These are phyloP conservation scores for Serranus cabrilla DNA, from an alignment of 2,797 vertebrate genomes.

Conservation along the genomic window DNA sequence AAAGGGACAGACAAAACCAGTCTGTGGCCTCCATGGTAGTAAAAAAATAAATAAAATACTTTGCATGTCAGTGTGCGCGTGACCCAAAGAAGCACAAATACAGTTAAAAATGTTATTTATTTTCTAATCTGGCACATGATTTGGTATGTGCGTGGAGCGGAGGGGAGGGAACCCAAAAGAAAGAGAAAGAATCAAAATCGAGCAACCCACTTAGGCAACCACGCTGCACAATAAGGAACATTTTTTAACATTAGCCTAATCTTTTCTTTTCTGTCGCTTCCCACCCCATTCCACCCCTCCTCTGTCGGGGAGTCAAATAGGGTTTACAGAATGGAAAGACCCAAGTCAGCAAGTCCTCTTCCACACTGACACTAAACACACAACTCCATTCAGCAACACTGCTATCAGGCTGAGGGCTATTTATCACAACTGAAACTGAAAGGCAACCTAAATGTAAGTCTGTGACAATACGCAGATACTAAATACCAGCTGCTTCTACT, in stretches of 20 bases:
- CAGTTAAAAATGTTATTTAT: slow-evolving; percentile 68
- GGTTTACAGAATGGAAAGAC: slow-evolving; percentile 86
- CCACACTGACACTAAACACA: slow-evolving; percentile 83
- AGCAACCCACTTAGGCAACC: slow-evolving; percentile 78
- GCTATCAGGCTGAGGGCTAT: slow-evolving; percentile 79
- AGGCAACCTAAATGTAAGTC: slow-evolving; percentile 75
- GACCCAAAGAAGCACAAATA: slow-evolving; percentile 65
- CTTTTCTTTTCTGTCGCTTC: slow-evolving; percentile 73
- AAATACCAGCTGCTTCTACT: slow-evolving; percentile 69
- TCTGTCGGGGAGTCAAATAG: slow-evolving; percentile 82
- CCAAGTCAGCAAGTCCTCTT: slow-evolving; percentile 86
- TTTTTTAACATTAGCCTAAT: slow-evolving; percentile 82
- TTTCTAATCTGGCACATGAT: slow-evolving; percentile 71
- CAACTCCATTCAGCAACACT: slow-evolving; percentile 77
- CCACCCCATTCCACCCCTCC: slow-evolving; percentile 58
- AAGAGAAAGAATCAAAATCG: slow-evolving; percentile 69
- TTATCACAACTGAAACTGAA: slow-evolving; percentile 77
- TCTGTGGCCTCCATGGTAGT: slow-evolving; percentile 16
- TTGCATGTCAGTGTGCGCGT: slow-evolving; percentile 31
- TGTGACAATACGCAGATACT: slow-evolving; percentile 72
- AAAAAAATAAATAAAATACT: slow-evolving; percentile 15
- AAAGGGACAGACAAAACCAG: background rate
- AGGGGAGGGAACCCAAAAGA: slow-evolving; percentile 33
- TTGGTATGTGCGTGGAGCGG: slow-evolving; percentile 59
- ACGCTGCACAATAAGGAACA: slow-evolving; percentile 75